phyloP scores from a whole-genome alignment of 30 jellyfish, hydroid and myxozoan genomes.

The Clytia hemisphaerica region DNA sequence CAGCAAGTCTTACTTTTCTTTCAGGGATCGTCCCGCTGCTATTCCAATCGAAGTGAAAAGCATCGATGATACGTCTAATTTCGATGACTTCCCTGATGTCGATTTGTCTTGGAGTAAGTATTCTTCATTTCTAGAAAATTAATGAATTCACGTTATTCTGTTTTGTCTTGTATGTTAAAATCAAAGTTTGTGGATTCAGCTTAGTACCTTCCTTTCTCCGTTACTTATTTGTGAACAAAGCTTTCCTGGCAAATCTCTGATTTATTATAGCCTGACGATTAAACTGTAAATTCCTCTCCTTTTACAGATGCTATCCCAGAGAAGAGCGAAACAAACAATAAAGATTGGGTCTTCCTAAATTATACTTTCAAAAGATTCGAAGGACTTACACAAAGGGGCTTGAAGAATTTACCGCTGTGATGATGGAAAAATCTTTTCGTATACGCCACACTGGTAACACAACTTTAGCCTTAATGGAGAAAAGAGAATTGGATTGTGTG shows the following conservation, averaged over 20 bases:
- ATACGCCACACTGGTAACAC: too few species aligned
- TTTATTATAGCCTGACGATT: not conserved
- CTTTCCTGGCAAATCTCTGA: not conserved
- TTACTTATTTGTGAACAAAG: not conserved
- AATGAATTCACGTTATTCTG: not conserved
- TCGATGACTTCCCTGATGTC: conserved; percentile 91
- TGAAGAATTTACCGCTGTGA: conserved; percentile 52
- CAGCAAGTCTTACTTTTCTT: not conserved
- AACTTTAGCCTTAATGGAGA: too few species aligned
- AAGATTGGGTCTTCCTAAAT: conserved; percentile 98
- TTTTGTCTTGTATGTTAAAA: not conserved
- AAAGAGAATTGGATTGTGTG: too few species aligned
- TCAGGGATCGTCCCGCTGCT: conserved; percentile 97
- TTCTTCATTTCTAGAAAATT: not conserved
- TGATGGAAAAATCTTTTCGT: too few species aligned
- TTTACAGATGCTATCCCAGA: conserved; percentile 60
- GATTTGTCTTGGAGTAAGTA: conserved; percentile 92
- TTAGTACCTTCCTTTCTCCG: not conserved
- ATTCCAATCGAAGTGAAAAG: conserved; percentile 94
- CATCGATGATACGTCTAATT: conserved; percentile 95
- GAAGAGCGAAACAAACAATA: conserved; percentile 51
- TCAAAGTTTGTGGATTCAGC: not conserved
- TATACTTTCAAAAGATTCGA: conserved; percentile 95
- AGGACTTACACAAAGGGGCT: conserved; percentile 90
- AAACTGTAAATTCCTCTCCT: not conserved